Evolutionary conservation across 2,888 invertebrate genomes (phyloP), one percentile per base, ranked within the genome.

Genomic region (Drosophila greeni): DNA sequence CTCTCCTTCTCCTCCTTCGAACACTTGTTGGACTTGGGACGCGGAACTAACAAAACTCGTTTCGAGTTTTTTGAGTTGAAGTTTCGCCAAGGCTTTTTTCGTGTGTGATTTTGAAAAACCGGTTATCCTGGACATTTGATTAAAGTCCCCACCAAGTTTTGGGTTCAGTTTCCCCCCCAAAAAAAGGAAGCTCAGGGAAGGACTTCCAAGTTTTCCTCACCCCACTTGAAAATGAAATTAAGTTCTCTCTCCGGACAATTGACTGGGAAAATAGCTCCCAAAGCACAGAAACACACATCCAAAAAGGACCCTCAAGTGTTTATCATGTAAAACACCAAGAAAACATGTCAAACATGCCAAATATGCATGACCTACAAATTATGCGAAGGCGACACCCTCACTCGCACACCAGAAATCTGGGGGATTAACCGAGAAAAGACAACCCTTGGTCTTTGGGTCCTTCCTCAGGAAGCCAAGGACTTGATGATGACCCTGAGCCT

Each of bases 301-400:
- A 60, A 14, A 20, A 23, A 56, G 60, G 77, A 80, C 74, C 74
- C 76, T 80, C 69, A 73, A 83, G 76, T 83, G 82, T 80, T 84
- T 82, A 84, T 82, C 80, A 75, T 83, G 85, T 84, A 73, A 73
- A 84, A 83, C 77, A 79, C 67, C 73, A 74, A 84, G 75, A 72
- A 82, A 79, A 77, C 81, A 84, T 84, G 84, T 77, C 77, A 82
- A 83, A 85, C 85, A 85, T 85, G 70, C 75, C 73, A 82, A 80
- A 78, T 80, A 85, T 84, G 83, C 72, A 74, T 80, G 83, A 83
- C 85, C 83, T 74, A 83, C 82, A 83, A 84, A 84, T 85, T 84
- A 82, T 82, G 73, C 84, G 72, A 72, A 70, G 67, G 70, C 67
- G 81, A 71, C 83, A 79, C 70, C 66, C 49, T 42, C 37, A 43